Conservation (phyloP, 2,888 invertebrate species). For the Dryomyza anilis region DNA sequence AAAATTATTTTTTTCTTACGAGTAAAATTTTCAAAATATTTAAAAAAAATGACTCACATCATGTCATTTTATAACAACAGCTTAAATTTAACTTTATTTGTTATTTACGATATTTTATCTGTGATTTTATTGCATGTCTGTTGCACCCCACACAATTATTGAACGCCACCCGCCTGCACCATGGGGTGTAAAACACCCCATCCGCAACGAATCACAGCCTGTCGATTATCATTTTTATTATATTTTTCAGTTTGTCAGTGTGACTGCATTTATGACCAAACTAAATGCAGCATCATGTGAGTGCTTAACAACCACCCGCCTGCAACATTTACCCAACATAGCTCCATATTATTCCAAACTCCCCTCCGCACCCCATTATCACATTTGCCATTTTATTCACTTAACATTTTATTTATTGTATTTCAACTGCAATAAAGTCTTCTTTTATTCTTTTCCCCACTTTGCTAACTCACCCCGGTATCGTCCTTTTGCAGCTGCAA, state of each 20-base stretch:
- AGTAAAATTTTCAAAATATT: too few species aligned
- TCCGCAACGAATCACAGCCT: too few species aligned
- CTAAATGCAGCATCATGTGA: neutral
- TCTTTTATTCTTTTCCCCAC: neutral
- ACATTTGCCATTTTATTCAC: neutral
- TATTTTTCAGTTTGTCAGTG: neutral
- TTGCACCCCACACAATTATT: too few species aligned
- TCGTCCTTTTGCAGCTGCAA: slow-evolving; percentile 49
- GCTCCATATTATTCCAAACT: neutral
- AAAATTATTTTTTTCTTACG: too few species aligned
- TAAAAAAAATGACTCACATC: too few species aligned
- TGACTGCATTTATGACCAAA: neutral
- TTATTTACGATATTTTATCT: too few species aligned
- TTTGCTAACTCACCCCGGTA: neutral
- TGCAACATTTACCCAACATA: too few species aligned
- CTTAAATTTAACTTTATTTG: too few species aligned
- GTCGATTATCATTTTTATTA: neutral
- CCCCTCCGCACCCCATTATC: neutral
- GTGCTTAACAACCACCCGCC: too few species aligned
- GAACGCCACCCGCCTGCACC: too few species aligned
- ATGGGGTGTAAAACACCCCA: neutral
- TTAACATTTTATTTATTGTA: neutral
- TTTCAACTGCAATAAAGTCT: neutral
- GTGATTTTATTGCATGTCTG: too few species aligned
- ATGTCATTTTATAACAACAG: too few species aligned